Percentiles rank a stretch among this genome's conserved stretches.
Conservation (phyloP, 2,113 vertebrate genomes). For the Tragelaphus strepsiceros region DNA sequence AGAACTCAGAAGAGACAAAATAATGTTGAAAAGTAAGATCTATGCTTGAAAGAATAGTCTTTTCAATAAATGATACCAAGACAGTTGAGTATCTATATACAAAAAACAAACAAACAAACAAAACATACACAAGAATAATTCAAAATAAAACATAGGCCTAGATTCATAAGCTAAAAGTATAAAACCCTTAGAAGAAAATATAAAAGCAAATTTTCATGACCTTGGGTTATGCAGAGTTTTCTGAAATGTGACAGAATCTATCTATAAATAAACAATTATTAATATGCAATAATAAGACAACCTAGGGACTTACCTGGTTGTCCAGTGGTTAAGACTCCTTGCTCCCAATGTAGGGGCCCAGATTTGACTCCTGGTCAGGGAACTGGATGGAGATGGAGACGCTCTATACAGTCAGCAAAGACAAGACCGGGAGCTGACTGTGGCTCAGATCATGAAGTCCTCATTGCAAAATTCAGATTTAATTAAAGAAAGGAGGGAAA, state of each 20-base stretch:
- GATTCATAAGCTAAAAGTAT: not conserved
- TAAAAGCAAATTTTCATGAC: not conserved
- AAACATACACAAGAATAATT: not conserved
- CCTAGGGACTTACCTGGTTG: not conserved
- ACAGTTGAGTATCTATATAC: not conserved
- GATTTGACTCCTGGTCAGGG: not conserved
- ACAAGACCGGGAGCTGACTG: not conserved
- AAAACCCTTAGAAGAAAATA: not conserved
- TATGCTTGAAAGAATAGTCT: not conserved
- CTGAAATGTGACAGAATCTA: not conserved
- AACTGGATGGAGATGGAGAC: rapidly evolving
- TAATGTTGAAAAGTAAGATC: not conserved
- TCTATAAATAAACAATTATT: not conserved
- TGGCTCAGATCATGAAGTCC: not conserved
- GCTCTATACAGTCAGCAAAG: not conserved
- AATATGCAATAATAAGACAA: not conserved
- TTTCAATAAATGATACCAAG: not conserved
- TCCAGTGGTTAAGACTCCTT: not conserved
- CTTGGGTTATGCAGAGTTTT: not conserved
- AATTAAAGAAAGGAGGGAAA: not conserved
- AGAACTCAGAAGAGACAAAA: not conserved
- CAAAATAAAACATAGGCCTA: not conserved
- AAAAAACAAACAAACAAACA: not conserved
- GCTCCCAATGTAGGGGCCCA: not conserved
- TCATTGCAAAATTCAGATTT: not conserved